Evolutionary conservation across 2,797 vertebrate species (phyloP).

Genomic region (Liasis olivaceus): DNA sequence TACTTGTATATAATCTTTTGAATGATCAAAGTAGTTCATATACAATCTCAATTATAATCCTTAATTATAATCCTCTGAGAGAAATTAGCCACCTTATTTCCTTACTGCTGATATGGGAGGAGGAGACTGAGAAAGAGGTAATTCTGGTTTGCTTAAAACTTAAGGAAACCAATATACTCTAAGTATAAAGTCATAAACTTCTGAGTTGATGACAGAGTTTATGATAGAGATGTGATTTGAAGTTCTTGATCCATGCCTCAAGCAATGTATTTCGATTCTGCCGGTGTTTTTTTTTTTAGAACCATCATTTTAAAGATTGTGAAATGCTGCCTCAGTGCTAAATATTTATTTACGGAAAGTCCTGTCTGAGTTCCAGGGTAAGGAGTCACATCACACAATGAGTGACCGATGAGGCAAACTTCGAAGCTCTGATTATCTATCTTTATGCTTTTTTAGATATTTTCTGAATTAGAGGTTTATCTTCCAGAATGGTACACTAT

Average conservation of each 20-base stretch:
- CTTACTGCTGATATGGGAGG: background rate
- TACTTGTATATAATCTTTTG: background rate
- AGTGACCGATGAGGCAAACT: background rate
- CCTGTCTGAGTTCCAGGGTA: background rate
- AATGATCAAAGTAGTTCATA: background rate
- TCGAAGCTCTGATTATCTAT: background rate
- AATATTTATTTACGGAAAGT: background rate
- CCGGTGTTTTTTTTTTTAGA: background rate
- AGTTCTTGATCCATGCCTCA: background rate
- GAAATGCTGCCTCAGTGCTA: background rate
- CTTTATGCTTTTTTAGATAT: background rate
- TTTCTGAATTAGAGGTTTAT: background rate
- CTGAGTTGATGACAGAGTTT: background rate
- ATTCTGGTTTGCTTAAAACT: background rate
- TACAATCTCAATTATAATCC: background rate
- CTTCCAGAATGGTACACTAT: background rate
- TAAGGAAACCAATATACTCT: background rate
- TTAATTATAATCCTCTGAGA: background rate
- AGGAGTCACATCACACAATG: background rate
- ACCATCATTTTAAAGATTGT: background rate
- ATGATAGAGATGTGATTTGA: background rate
- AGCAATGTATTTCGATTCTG: background rate
- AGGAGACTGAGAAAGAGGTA: background rate
- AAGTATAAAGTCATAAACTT: background rate
- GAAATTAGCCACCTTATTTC: background rate